These are phyloP conservation scores for Watsonalla cultraria DNA, from an alignment of 2,888 invertebrate genomes.

Conservation along the genomic window DNA sequence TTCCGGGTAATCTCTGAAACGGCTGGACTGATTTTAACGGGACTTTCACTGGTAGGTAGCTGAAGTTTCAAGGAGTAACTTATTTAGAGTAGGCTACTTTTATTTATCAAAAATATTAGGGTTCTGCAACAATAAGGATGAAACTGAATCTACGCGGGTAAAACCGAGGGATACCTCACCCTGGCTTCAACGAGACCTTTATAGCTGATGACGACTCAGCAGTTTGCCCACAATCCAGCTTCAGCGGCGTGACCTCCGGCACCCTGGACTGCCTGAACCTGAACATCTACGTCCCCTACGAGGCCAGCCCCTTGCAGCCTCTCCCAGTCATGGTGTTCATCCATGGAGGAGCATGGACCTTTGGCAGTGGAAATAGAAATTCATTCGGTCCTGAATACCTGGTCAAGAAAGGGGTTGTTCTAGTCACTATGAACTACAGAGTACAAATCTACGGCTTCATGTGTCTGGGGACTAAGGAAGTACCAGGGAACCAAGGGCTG, in stretches of 20 bases:
- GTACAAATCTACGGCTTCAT: slow-evolving; percentile 36
- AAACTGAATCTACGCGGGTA: too few species aligned
- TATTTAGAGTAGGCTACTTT: too few species aligned
- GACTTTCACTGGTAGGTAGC: too few species aligned
- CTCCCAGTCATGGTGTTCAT: slow-evolving; percentile 23
- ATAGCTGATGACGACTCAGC: slow-evolving; percentile 23
- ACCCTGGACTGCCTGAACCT: slow-evolving; percentile 21
- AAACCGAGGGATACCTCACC: too few species aligned
- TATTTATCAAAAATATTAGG: too few species aligned
- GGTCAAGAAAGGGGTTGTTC: slow-evolving; percentile 23
- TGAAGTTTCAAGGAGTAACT: too few species aligned
- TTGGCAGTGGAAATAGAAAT: slow-evolving; percentile 5
- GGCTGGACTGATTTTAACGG: too few species aligned
- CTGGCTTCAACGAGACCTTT: slow-evolving; percentile 16
- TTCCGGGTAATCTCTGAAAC: too few species aligned
- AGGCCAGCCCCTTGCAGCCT: slow-evolving; percentile 9
- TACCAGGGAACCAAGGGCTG: slow-evolving; percentile 40
- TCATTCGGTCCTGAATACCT: slow-evolving; percentile 10
- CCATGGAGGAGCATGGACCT: slow-evolving; percentile 16
- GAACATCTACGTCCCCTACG: slow-evolving; percentile 24
- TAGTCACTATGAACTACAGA: slow-evolving; percentile 36
- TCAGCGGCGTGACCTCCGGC: slow-evolving; percentile 5
- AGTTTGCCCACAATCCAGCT: slow-evolving; percentile 18
- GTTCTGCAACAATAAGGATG: too few species aligned
- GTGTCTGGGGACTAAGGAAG: slow-evolving; percentile 26